These are phyloP conservation scores for Triplophysa bombifrons DNA, from an alignment of 2,797 vertebrate species.

Conservation along the genomic window DNA sequence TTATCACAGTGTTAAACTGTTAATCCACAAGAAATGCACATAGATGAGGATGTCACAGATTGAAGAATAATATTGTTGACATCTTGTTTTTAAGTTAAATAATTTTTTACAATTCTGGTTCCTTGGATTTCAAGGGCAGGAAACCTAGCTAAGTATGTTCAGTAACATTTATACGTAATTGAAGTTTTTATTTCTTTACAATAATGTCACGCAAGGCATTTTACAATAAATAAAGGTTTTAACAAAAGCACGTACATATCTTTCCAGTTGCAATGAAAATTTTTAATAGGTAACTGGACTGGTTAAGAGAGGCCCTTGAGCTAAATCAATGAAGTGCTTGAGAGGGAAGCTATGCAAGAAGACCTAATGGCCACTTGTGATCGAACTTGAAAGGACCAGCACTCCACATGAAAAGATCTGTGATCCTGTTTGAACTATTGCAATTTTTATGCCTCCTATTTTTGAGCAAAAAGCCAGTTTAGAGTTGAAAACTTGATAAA, in stretches of 20 bases:
- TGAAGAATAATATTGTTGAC: neutral
- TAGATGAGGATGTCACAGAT: neutral
- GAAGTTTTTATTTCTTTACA: neutral
- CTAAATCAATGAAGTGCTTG: conserved; percentile 60
- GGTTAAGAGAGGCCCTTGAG: conserved; percentile 57
- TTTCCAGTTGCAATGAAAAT: conserved; percentile 34
- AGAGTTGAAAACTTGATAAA: conserved; percentile 39
- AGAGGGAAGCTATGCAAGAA: conserved; percentile 51
- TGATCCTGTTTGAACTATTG: conserved; percentile 38
- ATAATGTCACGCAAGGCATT: neutral
- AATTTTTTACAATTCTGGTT: neutral
- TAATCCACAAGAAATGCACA: neutral
- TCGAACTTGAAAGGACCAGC: conserved; percentile 39
- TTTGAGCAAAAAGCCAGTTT: conserved; percentile 35
- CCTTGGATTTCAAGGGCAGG: neutral
- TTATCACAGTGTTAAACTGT: neutral
- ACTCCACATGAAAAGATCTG: conserved; percentile 39
- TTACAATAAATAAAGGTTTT: conserved; percentile 26
- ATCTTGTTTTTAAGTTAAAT: neutral
- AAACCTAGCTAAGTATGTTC: neutral
- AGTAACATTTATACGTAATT: neutral
- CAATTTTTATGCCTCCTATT: conserved; percentile 27
- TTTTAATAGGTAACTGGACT: conserved; percentile 56
- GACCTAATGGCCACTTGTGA: conserved; percentile 58
- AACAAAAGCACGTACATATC: neutral